Evolutionary conservation across 1,140 invertebrate species (phyloP), one percentile per base, ranked within the genome.

Genomic region (Lanistes nyassanus): DNA sequence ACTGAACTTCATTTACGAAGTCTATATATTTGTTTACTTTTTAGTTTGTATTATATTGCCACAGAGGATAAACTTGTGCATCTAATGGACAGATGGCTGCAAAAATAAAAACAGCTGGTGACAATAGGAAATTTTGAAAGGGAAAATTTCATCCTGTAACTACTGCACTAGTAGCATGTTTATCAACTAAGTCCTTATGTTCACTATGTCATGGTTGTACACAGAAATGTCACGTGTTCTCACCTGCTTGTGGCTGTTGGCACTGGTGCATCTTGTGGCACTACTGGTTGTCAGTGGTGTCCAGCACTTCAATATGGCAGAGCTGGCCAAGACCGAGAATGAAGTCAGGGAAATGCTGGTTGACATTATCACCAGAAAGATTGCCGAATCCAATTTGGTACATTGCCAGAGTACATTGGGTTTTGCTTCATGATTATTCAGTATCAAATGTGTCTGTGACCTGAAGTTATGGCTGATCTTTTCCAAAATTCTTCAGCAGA

Each of bases 221-320:
- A 31, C 29, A 60, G 56, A 9, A n/a, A 60, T 60, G 56, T 60
- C 56, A 31, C 56, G 9, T 3, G 56, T 9, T 9, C 9, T 60
- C 29, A 31, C 9, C 13, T 60, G 56, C 3, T 60, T 60, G 56
- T 60, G 56, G 56, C 29, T 60, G 29, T 7, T 60, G 3, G 56
- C 56, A 9, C 56, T 60, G 56, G 56, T 60, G n/a, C 56, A 60
- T 7, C 56, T 60, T 60, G 56, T 60, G 1, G 56, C 56, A 60
- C 56, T 60, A 23, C 13, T 60, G 56, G 9, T 60, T 9, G 56
- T 60, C n/a, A 60, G 56, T 31, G 56, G 13, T n/a, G 29, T 60
- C n/a, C 56, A 60, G 56, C 56, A 60, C 9, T 31, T 60, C 23
- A 31, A 60, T n/a, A 60, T 60, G n/a, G 29, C n/a, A 19, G 6